phyloP scores from a whole-genome alignment of 2,797 vertebrate species.

The Mallotus villosus region DNA sequence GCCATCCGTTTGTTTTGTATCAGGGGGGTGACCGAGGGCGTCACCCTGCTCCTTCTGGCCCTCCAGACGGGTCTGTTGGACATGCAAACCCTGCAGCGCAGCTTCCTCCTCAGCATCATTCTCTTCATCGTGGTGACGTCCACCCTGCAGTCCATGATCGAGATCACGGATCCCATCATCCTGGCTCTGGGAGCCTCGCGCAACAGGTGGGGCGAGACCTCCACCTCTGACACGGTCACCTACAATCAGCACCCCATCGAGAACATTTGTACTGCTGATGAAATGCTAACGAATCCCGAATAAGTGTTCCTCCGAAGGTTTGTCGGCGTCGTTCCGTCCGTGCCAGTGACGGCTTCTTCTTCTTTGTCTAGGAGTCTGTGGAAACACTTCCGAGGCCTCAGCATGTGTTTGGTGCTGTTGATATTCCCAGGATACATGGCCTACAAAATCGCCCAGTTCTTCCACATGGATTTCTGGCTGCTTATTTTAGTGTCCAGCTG shows the following conservation, averaged over 20 bases:
- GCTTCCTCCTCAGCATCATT: slow-evolving; percentile 91
- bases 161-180: slow-evolving; percentile 85
- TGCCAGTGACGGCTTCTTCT: not conserved
- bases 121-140: slow-evolving; percentile 90
- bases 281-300: no score
- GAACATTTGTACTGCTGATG: not conserved
- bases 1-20: slow-evolving; percentile 7
- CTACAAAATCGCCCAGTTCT: slow-evolving; percentile 84
- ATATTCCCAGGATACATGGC: slow-evolving; percentile 86
- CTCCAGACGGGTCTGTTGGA: slow-evolving; percentile 86
- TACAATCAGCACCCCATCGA: no score
- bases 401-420: slow-evolving; percentile 85
- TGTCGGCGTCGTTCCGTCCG: not conserved
- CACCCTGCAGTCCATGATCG: slow-evolving; percentile 88
- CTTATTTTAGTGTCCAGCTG: slow-evolving; percentile 88
- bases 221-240: not conserved
- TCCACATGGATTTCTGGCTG: slow-evolving; percentile 92
- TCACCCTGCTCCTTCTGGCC: slow-evolving; percentile 85
- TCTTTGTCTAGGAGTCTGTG: slow-evolving; percentile 74
- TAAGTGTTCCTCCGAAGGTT: not conserved
- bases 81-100: slow-evolving; percentile 83
- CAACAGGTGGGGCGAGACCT: slow-evolving; percentile 71
- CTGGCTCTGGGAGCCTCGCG: slow-evolving; percentile 84
- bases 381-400: slow-evolving; percentile 84
- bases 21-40: slow-evolving; percentile 86